These are phyloP conservation scores for Pseudomyrmex cubaensis DNA, from an alignment of 1,140 invertebrate genomes.

Conservation along the genomic window DNA sequence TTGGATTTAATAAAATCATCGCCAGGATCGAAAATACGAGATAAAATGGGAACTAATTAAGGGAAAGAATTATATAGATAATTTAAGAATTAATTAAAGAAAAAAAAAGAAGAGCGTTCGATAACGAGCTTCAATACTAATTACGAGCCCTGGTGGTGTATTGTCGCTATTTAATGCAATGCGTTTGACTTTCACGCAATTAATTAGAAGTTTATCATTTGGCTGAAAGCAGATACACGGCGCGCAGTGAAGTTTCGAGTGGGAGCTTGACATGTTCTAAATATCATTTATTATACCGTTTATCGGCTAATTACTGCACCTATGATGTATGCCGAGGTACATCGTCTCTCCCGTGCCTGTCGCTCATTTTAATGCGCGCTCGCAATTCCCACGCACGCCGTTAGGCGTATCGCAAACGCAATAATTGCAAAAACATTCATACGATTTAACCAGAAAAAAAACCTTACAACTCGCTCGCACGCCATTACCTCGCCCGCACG, in stretches of 20 bases:
- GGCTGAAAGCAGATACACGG: neutral
- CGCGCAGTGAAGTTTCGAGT: constrained; percentile 28
- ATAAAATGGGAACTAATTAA: no score
- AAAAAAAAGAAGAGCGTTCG: no score
- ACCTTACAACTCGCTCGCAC: neutral
- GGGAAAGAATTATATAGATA: no score
- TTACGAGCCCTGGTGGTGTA: no score
- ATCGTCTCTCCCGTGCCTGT: constrained; percentile 26
- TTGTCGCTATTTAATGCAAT: neutral
- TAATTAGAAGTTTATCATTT: constrained; percentile 52
- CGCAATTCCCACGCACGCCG: neutral
- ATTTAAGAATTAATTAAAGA: no score
- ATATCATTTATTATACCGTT: constrained; percentile 55
- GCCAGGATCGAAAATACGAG: no score
- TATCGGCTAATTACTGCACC: constrained; percentile 48
- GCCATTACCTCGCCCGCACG: neutral
- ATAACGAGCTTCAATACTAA: no score
- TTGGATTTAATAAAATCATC: no score
- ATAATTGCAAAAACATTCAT: neutral
- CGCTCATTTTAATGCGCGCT: constrained; percentile 34
- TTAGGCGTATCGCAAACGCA: neutral
- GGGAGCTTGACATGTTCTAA: constrained; percentile 50
- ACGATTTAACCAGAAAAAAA: neutral
- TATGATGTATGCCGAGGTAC: neutral
- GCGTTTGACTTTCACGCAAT: constrained; percentile 19